Evolutionary conservation across 2,888 invertebrate species (phyloP).

Genomic region (Amphipyra berbera): DNA sequence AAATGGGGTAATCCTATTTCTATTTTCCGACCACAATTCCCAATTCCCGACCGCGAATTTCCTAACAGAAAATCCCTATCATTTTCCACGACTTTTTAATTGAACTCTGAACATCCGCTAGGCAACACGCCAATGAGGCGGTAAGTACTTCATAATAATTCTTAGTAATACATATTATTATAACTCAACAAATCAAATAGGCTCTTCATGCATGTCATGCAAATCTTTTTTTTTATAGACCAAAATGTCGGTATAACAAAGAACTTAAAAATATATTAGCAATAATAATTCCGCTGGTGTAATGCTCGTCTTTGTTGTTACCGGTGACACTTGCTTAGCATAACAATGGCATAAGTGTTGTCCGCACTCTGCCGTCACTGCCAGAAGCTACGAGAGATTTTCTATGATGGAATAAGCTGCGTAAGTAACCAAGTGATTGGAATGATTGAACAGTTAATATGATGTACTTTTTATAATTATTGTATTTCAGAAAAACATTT

Average conservation of each 20-base stretch:
- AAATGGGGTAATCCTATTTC: too few relatives aligned
- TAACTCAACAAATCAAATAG: conserved; percentile 9
- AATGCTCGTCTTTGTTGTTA: conserved; percentile 39
- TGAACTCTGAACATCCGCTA: not conserved
- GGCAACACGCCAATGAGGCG: too few relatives aligned
- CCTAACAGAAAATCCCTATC: too few relatives aligned
- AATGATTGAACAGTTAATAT: not conserved
- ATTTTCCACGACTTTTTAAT: not conserved
- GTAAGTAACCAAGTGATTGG: not conserved
- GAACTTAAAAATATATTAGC: conserved; percentile 25
- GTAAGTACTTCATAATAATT: too few relatives aligned
- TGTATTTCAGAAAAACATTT: too few relatives aligned
- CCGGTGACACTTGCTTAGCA: conserved; percentile 30
- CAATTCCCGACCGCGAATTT: too few relatives aligned
- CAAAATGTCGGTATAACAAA: conserved; percentile 20
- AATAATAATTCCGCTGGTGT: conserved; percentile 44
- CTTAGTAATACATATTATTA: not conserved
- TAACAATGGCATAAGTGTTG: conserved; percentile 29
- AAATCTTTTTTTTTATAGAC: conserved; percentile 18
- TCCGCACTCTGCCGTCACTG: not conserved
- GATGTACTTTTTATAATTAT: not conserved
- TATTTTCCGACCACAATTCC: too few relatives aligned
- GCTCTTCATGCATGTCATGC: conserved; percentile 5
- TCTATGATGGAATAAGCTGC: conserved; percentile 4
- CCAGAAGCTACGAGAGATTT: conserved; percentile 2